A percentile compares a stretch with the other conserved stretches of the same genome.
phyloP scores from a whole-genome alignment of 2,797 vertebrate genomes.

The Tauraco hartlaubi region DNA sequence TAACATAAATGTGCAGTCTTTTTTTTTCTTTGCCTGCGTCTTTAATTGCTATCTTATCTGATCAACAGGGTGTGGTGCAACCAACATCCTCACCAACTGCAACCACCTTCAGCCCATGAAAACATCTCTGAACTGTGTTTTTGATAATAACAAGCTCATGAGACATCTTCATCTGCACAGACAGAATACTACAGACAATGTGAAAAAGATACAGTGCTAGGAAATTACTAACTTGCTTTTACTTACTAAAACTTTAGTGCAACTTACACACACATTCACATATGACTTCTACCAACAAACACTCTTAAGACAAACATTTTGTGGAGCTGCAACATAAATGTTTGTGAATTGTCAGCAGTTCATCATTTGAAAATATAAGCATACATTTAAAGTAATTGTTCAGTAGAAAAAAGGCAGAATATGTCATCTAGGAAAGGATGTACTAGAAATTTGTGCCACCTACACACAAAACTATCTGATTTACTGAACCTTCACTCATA shows the following conservation, averaged over 20 bases:
- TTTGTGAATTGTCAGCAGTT: not conserved
- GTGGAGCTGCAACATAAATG: not conserved
- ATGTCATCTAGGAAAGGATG: not conserved
- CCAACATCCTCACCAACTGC: constrained; percentile 60
- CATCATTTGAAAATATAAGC: not conserved
- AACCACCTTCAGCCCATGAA: not conserved
- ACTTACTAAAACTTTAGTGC: not conserved
- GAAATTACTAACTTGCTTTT: not conserved
- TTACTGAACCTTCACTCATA: not conserved
- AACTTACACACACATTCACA: not conserved
- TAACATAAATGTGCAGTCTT: not conserved
- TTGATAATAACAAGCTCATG: not conserved
- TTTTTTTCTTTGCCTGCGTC: not conserved
- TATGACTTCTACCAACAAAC: not conserved
- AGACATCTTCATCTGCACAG: not conserved
- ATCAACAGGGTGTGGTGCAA: constrained; percentile 76
- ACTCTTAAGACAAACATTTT: not conserved
- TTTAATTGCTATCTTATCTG: constrained; percentile 73
- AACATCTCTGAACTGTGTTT: not conserved
- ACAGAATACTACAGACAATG: not conserved
- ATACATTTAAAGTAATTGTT: not conserved
- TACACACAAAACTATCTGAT: not conserved
- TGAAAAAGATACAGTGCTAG: not conserved
- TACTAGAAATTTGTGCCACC: not conserved
- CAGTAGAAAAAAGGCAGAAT: not conserved